Conservation (phyloP, 2,797 vertebrate genomes). For the Arrhamphus sclerolepis region DNA sequence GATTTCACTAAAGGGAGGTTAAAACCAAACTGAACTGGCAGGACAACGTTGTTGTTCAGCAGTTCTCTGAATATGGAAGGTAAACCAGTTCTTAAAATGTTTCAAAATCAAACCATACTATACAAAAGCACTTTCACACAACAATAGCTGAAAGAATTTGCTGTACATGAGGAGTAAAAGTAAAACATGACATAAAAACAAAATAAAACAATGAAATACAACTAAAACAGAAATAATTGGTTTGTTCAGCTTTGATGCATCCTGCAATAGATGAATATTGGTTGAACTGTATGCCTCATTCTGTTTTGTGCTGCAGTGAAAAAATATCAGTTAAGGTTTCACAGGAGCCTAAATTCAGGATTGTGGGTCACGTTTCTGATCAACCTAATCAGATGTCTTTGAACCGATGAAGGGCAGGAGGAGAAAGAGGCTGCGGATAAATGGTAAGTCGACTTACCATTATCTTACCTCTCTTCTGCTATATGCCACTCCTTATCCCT, state of each 20-base stretch:
- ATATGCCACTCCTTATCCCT: constrained; percentile 1
- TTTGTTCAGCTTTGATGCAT: neutral
- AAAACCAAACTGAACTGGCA: too few species aligned
- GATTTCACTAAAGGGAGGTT: too few species aligned
- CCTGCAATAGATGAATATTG: constrained; percentile 1
- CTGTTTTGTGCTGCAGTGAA: neutral
- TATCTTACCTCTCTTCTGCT: constrained; percentile 3
- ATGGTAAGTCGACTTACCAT: constrained; percentile 2
- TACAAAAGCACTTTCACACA: too few species aligned
- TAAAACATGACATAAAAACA: too few species aligned
- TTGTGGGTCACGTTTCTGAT: constrained; percentile 54
- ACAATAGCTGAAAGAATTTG: too few species aligned
- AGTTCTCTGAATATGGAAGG: too few species aligned
- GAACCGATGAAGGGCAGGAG: constrained; percentile 22
- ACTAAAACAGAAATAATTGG: too few species aligned
- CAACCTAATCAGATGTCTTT: constrained; percentile 46
- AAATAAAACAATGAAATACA: too few species aligned
- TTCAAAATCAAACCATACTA: too few species aligned
- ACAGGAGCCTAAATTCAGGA: constrained; percentile 37
- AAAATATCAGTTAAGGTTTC: constrained; percentile 22
- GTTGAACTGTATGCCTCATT: neutral
- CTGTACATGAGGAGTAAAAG: too few species aligned
- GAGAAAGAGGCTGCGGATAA: constrained; percentile 2
- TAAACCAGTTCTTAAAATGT: too few species aligned
- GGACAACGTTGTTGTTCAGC: too few species aligned